Evolutionary conservation across 2,113 vertebrate genomes (phyloP).

Genomic region (Hippolais icterina): DNA sequence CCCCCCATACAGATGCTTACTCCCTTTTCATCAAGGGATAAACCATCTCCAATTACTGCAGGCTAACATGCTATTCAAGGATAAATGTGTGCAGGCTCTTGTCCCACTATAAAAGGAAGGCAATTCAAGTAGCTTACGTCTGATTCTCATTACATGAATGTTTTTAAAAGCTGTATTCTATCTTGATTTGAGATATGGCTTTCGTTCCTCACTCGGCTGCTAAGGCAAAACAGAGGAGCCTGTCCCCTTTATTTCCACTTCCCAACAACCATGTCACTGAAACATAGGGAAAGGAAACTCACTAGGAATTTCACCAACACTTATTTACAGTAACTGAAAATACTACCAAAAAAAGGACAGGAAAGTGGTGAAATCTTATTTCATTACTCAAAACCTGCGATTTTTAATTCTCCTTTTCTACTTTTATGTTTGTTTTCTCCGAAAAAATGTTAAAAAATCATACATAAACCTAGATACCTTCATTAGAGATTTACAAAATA

Average conservation of each 20-base stretch:
- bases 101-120: conserved; percentile 1
- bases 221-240: neutral
- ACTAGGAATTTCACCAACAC: neutral
- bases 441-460: neutral
- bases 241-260: neutral
- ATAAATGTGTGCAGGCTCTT: conserved; percentile 38
- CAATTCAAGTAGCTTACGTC: conserved; percentile 45
- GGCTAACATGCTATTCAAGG: conserved; percentile 41
- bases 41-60: conserved; percentile 58
- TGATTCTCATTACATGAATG: conserved; percentile 30
- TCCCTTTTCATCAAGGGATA: conserved; percentile 53
- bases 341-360: neutral
- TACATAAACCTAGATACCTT: fast-evolving
- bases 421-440: neutral
- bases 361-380: neutral
- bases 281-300: neutral
- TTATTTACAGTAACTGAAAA: neutral
- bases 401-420: neutral
- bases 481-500: neutral
- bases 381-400: fast-evolving
- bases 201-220: neutral
- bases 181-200: neutral
- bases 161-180: conserved; percentile 1
- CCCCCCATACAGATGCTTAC: neutral
- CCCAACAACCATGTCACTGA: neutral